Conservation (phyloP, 2,888 invertebrate species). For the Drosophila hamatofila region DNA sequence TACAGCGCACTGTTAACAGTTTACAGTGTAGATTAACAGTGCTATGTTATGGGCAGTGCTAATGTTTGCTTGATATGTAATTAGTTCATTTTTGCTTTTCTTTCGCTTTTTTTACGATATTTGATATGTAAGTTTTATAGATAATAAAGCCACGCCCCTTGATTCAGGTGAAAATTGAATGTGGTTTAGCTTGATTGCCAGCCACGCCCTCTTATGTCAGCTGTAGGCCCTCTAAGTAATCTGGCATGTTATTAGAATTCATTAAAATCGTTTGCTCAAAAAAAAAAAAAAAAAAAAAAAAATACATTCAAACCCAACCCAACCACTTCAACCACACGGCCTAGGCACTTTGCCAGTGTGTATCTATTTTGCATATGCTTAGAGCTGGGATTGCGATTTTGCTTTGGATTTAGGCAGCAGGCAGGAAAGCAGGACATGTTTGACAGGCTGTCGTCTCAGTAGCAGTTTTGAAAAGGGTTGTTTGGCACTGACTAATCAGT, state of each 20-base stretch:
- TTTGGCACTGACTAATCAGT: conserved; percentile 29
- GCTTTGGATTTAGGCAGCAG: conserved; percentile 2
- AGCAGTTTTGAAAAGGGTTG: conserved; percentile 66
- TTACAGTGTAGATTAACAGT: not conserved
- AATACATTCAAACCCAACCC: no score
- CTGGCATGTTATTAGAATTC: conserved; percentile 37
- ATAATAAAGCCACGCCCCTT: conserved; percentile 16
- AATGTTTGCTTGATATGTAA: conserved; percentile 6
- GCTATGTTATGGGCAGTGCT: not conserved
- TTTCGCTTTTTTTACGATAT: not conserved
- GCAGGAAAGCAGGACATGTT: conserved; percentile 44
- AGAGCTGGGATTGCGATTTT: conserved; percentile 33
- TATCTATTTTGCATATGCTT: conserved; percentile 47
- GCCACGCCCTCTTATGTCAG: not conserved
- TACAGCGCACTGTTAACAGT: not conserved
- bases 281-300: no score
- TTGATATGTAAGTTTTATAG: no score
- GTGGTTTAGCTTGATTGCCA: not conserved
- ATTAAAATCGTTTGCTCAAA: conserved; percentile 30
- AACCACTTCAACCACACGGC: conserved; percentile 5
- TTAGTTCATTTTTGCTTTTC: conserved; percentile 17
- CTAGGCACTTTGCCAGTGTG: conserved; percentile 8
- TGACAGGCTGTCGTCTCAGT: conserved; percentile 63
- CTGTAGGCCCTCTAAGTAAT: conserved; percentile 8
- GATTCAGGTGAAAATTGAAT: conserved; percentile 22